These are phyloP conservation scores for Hydra vulgaris DNA, from an alignment of 30 jellyfish, hydroid and myxozoan genomes.

Conservation along the genomic window DNA sequence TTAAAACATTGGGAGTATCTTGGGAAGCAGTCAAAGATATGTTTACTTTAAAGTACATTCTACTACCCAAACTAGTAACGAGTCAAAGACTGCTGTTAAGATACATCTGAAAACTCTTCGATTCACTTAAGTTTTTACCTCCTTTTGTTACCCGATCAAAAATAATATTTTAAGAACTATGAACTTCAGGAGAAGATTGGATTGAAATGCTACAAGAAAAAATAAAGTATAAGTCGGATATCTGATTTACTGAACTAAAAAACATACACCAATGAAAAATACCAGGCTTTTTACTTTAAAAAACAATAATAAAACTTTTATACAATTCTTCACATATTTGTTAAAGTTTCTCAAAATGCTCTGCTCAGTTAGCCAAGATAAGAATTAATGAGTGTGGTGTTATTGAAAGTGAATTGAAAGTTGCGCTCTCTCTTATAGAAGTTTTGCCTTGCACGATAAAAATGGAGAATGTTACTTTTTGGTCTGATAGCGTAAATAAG, in stretches of 20 bases:
- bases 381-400: constrained; percentile 33
- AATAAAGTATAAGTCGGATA: too few species aligned
- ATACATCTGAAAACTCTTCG: constrained; percentile 32
- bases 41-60: constrained; percentile 1
- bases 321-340: constrained; percentile 17
- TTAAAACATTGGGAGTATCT: too few species aligned
- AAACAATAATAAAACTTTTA: not conserved
- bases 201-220: constrained; percentile 20
- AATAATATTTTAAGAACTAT: constrained; percentile 22
- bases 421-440: too few species aligned
- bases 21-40: constrained; percentile 10
- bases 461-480: constrained; percentile 8
- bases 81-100: constrained; percentile 30
- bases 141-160: constrained; percentile 16
- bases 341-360: constrained; percentile 26
- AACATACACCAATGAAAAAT: not conserved
- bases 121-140: constrained; percentile 20
- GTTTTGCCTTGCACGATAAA: constrained; percentile 12
- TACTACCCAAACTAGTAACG: not conserved
- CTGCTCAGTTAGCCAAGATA: constrained; percentile 47
- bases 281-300: constrained; percentile 13
- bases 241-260: not conserved
- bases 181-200: constrained; percentile 12
- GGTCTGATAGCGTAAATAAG: constrained; percentile 39
- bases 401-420: not conserved